Conservation (phyloP, 2,888 invertebrate genomes). For the Hypolimnas misippus region DNA sequence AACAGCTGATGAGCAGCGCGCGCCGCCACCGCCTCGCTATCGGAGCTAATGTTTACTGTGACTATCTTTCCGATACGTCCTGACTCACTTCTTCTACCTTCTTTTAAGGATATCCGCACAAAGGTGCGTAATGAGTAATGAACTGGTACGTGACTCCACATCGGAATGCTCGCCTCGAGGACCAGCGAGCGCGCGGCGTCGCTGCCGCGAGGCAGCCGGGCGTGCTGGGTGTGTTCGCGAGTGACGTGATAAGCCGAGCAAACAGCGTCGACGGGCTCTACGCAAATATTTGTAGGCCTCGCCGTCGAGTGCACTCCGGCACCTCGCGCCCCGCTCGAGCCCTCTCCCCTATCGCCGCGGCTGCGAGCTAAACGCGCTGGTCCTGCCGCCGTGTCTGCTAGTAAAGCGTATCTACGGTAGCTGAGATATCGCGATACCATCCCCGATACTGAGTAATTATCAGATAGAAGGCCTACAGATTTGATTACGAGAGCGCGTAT, state of each 20-base stretch:
- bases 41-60: constrained; percentile 8
- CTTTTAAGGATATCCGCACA: constrained; percentile 6
- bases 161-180: constrained; percentile 8
- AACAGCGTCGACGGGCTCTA: constrained; percentile 60
- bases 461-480: constrained; percentile 76
- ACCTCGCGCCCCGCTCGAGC: constrained; percentile 37
- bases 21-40: constrained; percentile 15
- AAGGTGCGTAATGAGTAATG: constrained; percentile 12
- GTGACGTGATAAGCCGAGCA: constrained; percentile 66
- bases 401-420: constrained; percentile 57
- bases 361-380: constrained; percentile 11
- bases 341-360: constrained; percentile 24
- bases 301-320: constrained; percentile 46
- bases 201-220: constrained; percentile 41
- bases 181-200: constrained; percentile 39
- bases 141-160: neutral
- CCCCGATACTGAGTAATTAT: constrained; percentile 77
- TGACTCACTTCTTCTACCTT: constrained; percentile 21
- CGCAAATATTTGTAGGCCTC: constrained; percentile 71
- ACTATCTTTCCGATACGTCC: constrained; percentile 11
- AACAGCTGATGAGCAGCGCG: constrained; percentile 53
- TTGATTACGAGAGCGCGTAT: constrained; percentile 75
- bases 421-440: constrained; percentile 71
- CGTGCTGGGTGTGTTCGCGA: constrained; percentile 59
- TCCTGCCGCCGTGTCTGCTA: constrained; percentile 34